Conservation (phyloP, 2,113 vertebrate genomes). For the Cyrtonyx montezumae region DNA sequence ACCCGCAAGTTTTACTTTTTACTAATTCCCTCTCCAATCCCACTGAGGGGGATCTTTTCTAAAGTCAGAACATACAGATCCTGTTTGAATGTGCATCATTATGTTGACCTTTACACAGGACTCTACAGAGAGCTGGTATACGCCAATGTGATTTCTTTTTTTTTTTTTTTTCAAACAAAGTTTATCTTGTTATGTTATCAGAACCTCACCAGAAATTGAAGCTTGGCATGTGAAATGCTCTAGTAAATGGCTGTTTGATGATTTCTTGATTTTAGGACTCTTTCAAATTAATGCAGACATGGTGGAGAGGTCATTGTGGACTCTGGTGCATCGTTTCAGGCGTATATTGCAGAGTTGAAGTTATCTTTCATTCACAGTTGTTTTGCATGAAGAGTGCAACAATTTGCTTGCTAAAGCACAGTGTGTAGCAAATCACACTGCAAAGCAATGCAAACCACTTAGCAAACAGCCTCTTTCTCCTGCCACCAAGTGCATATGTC, state of each 20-base stretch:
- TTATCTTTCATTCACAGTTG: slow-evolving; percentile 21
- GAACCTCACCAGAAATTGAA: neutral
- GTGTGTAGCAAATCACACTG: neutral
- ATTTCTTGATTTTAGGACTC: slow-evolving; percentile 78
- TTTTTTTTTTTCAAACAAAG: neutral
- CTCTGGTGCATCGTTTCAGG: slow-evolving; percentile 36
- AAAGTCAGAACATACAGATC: neutral
- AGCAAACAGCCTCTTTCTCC: neutral
- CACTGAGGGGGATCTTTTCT: neutral
- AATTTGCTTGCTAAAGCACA: slow-evolving; percentile 32
- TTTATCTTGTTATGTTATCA: neutral
- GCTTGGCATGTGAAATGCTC: neutral
- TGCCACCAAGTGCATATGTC: slow-evolving; percentile 64
- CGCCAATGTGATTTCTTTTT: neutral
- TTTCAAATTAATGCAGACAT: slow-evolving; percentile 54
- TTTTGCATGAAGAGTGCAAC: slow-evolving; percentile 34
- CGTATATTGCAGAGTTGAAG: slow-evolving; percentile 2
- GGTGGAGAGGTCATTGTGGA: slow-evolving; percentile 36
- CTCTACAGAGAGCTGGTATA: neutral
- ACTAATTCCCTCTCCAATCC: neutral
- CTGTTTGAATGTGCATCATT: neutral
- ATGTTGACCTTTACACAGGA: neutral
- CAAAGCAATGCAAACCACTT: slow-evolving; percentile 50
- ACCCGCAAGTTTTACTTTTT: neutral
- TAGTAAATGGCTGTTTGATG: slow-evolving; percentile 37